Evolutionary conservation across 2,113 vertebrate genomes (phyloP).

Genomic region (Chionomys nivalis): DNA sequence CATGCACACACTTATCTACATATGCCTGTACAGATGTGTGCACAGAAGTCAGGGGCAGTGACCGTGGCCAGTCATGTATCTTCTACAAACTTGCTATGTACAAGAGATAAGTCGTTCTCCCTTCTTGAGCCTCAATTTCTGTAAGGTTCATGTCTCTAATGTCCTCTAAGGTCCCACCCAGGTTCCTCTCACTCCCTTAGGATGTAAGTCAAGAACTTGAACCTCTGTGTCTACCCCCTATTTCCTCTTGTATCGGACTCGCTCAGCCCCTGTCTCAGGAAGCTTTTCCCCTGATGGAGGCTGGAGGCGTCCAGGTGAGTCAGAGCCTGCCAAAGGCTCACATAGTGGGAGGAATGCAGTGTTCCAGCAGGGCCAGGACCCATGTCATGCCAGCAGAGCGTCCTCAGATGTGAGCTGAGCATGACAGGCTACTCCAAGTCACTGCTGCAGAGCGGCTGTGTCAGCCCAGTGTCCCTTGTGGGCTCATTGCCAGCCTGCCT

Average conservation of each 20-base stretch:
- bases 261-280: neutral
- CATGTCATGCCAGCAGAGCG: constrained; percentile 79
- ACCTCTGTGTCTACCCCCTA: constrained; percentile 7
- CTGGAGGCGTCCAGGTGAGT: constrained; percentile 66
- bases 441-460: neutral
- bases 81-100: neutral
- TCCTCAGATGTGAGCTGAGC: constrained; percentile 75
- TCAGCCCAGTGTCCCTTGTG: no score
- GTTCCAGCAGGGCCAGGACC: constrained; percentile 62
- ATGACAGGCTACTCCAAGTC: constrained; percentile 84
- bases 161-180: neutral
- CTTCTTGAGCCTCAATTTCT: constrained; percentile 63
- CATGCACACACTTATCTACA: neutral
- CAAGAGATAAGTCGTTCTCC: neutral
- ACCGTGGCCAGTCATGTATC: neutral
- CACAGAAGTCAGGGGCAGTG: neutral
- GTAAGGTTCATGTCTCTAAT: no score
- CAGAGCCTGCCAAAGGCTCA: constrained; percentile 74
- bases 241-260: constrained; percentile 57
- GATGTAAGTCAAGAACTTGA: constrained; percentile 49
- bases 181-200: constrained; percentile 15
- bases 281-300: neutral
- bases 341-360: neutral
- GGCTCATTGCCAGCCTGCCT: neutral
- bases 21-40: neutral